Conservation (phyloP, 2,113 vertebrate species). For the Casuarius casuarius region DNA sequence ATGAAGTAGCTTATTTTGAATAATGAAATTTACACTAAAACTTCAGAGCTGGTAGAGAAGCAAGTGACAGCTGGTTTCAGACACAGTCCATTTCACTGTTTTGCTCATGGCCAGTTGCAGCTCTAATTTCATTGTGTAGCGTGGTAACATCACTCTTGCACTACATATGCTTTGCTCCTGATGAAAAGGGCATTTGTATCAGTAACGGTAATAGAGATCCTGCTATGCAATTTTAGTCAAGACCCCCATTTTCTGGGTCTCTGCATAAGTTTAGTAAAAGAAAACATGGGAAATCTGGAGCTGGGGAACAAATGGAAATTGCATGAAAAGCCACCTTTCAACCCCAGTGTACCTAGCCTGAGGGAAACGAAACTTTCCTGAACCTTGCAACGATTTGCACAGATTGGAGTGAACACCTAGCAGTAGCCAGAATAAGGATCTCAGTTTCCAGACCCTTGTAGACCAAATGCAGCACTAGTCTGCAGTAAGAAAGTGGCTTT, state of each 20-base stretch:
- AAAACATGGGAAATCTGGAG: neutral
- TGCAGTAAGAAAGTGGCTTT: neutral
- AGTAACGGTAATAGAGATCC: neutral
- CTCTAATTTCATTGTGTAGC: constrained; percentile 33
- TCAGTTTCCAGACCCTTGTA: neutral
- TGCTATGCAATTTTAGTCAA: neutral
- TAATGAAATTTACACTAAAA: neutral
- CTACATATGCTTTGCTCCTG: neutral
- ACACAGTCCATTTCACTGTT: neutral
- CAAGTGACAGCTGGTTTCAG: neutral
- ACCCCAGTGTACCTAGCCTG: neutral
- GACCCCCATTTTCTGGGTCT: neutral
- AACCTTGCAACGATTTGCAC: neutral
- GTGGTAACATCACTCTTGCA: neutral
- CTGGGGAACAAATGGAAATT: neutral
- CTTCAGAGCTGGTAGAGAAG: neutral
- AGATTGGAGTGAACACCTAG: neutral
- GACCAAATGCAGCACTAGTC: neutral
- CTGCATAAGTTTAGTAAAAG: neutral
- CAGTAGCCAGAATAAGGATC: neutral
- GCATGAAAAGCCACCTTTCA: neutral
- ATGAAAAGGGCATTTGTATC: neutral
- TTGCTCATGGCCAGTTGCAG: neutral
- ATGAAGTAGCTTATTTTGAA: neutral
- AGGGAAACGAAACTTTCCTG: neutral